phyloP scores from a whole-genome alignment of 2,113 vertebrate genomes.

The Lagopus leucura region DNA sequence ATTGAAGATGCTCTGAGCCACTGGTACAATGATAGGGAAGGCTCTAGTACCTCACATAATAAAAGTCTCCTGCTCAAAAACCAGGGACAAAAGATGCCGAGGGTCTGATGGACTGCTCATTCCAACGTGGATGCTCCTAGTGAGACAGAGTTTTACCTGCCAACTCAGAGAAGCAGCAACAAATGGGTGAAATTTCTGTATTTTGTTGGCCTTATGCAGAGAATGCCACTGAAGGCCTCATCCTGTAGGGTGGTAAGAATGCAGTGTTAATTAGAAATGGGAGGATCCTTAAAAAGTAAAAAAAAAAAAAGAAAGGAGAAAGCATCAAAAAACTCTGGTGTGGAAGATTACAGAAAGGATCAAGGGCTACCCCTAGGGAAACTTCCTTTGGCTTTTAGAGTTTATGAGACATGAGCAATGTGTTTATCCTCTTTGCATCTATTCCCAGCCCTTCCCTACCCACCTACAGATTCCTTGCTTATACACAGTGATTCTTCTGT shows the following conservation, averaged over 20 bases:
- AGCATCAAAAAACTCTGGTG: background rate
- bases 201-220: background rate
- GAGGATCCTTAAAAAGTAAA: background rate
- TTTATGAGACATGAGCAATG: background rate
- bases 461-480: background rate
- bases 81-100: background rate
- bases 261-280: background rate
- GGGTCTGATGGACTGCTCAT: background rate
- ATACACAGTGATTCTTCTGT: background rate
- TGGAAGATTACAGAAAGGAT: background rate
- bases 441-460: accelerated
- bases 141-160: background rate
- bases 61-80: background rate
- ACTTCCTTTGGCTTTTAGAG: background rate
- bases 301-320: background rate
- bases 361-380: background rate
- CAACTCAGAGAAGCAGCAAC: background rate
- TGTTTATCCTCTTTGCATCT: accelerated
- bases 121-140: background rate
- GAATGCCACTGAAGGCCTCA: accelerated
- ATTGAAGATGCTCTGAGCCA: no score
- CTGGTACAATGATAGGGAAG: background rate
- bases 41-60: background rate
- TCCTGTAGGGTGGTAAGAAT: background rate
- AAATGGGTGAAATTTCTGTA: background rate